These are phyloP conservation scores for Actenoides hombroni DNA, from an alignment of 2,113 vertebrate species.

Conservation along the genomic window DNA sequence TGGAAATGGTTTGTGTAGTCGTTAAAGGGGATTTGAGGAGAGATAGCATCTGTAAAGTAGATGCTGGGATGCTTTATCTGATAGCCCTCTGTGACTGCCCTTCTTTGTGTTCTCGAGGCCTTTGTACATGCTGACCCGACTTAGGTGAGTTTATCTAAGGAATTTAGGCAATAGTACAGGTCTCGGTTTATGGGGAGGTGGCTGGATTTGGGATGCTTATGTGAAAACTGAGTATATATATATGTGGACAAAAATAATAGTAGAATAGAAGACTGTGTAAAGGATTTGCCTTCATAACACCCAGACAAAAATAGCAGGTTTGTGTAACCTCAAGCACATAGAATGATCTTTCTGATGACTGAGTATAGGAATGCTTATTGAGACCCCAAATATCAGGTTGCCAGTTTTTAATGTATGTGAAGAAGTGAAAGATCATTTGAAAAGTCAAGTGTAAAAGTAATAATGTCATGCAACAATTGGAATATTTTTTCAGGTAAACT, in stretches of 20 bases:
- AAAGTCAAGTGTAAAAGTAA: neutral
- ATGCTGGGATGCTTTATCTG: neutral
- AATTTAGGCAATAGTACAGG: neutral
- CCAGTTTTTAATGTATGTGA: neutral
- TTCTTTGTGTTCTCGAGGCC: neutral
- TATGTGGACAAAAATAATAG: neutral
- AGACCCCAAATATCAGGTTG: neutral
- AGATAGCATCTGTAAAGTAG: neutral
- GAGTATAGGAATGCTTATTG: neutral
- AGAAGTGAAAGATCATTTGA: neutral
- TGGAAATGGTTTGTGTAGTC: neutral
- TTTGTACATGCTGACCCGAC: neutral
- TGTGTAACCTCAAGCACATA: neutral
- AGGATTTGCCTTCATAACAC: neutral
- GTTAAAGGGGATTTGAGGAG: neutral
- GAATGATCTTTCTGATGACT: neutral
- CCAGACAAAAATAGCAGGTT: neutral
- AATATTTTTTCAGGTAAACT: neutral
- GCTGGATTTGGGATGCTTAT: neutral
- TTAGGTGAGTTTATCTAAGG: neutral
- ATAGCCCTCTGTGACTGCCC: neutral
- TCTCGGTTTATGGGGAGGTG: neutral
- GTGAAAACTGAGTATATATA: neutral
- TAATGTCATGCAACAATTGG: neutral
- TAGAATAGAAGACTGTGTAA: neutral